phyloP scores from a whole-genome alignment of 1,140 invertebrate species.

The Panagrolaimus sp. region DNA sequence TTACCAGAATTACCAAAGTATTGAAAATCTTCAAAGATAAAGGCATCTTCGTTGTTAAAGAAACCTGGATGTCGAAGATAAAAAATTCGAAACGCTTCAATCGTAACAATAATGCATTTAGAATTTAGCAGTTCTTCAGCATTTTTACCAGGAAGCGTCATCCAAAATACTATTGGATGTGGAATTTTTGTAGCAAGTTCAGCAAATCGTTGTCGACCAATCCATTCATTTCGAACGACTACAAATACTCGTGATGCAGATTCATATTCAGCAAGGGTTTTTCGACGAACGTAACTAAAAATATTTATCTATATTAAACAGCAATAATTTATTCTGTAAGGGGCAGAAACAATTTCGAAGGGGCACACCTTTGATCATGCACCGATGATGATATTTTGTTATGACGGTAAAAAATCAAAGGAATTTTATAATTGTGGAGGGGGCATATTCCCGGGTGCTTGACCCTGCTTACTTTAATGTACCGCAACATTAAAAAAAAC shows the following conservation, averaged over 20 bases:
- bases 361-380: too few species aligned
- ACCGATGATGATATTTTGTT: too few species aligned
- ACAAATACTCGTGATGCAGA: too few species aligned
- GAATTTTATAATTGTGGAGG: too few species aligned
- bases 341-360: neutral
- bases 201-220: neutral
- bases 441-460: too few species aligned
- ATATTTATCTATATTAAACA: too few species aligned
- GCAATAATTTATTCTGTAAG: neutral
- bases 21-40: constrained; percentile 1
- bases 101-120: neutral
- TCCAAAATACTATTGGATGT: neutral
- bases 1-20: neutral
- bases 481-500: too few species aligned
- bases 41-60: neutral
- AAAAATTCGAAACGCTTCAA: neutral
- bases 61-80: neutral
- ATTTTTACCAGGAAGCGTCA: neutral
- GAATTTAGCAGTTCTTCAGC: neutral
- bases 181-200: neutral
- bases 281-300: too few species aligned
- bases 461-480: too few species aligned
- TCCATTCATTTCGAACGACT: neutral
- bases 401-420: too few species aligned
- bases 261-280: too few species aligned